A percentile compares a stretch with the other conserved stretches of the same genome.
phyloP scores from a whole-genome alignment of 2,113 vertebrate genomes.

The Mustela lutreola region DNA sequence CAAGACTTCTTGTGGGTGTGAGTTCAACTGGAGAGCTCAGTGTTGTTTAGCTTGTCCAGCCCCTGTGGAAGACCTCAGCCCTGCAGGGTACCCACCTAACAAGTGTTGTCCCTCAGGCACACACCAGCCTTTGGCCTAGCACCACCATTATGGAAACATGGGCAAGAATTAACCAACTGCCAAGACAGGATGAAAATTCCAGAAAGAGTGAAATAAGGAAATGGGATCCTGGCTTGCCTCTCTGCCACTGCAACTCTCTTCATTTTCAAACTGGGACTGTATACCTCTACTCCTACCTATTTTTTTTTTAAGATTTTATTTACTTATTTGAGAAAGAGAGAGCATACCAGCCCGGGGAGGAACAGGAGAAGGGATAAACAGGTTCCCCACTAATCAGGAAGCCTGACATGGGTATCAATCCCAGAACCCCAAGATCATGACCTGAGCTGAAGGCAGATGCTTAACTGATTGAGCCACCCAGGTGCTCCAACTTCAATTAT shows the following conservation, averaged over 20 bases:
- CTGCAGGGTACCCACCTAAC: not conserved
- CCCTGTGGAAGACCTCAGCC: not conserved
- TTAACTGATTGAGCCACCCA: not conserved
- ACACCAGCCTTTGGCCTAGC: not conserved
- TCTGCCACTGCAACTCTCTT: not conserved
- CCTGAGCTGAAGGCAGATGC: not conserved
- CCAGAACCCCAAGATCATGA: too few relatives aligned
- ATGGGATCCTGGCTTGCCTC: not conserved
- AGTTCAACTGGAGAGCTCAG: not conserved
- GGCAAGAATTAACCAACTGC: not conserved
- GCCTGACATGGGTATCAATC: too few relatives aligned
- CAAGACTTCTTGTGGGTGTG: not conserved
- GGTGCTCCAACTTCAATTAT: not conserved
- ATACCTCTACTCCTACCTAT: not conserved
- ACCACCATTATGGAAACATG: not conserved
- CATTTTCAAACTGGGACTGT: not conserved
- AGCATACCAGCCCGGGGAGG: too few relatives aligned
- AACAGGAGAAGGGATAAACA: too few relatives aligned
- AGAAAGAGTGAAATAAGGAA: not conserved
- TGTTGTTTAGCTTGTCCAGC: too few relatives aligned
- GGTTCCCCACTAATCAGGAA: too few relatives aligned
- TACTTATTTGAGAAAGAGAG: too few relatives aligned
- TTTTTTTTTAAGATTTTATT: not conserved
- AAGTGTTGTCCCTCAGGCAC: not conserved
- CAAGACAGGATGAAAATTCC: not conserved